Conservation (phyloP, 2,113 vertebrate genomes). For the Hippocampus barbouri region DNA sequence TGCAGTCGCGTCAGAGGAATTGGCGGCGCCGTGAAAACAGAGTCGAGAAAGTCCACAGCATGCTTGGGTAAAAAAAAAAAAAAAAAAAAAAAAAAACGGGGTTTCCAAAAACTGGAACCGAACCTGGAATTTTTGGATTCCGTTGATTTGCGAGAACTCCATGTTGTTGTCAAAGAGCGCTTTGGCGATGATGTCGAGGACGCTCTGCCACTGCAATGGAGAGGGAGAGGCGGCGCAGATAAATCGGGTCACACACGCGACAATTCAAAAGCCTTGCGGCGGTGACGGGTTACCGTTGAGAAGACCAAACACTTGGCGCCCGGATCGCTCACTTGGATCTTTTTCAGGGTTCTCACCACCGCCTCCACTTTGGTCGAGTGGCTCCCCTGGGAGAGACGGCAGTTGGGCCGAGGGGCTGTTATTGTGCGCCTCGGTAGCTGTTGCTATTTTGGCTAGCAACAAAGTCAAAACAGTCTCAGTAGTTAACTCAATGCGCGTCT, state of each 20-base stretch:
- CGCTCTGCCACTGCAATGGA: conserved; percentile 86
- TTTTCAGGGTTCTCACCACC: conserved; percentile 91
- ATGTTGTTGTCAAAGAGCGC: conserved; percentile 94
- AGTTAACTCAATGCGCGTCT: not conserved
- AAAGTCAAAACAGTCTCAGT: not conserved
- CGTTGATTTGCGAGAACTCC: conserved; percentile 95
- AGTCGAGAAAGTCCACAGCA: not conserved
- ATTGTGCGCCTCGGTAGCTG: too few species aligned
- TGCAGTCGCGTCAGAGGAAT: not conserved
- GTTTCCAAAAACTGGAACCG: not conserved
- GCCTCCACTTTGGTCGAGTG: conserved; percentile 99
- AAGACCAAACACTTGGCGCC: conserved; percentile 95
- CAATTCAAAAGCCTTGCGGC: not conserved
- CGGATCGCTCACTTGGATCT: conserved; percentile 84
- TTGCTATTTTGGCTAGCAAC: not conserved
- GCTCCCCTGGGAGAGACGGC: conserved; percentile 79
- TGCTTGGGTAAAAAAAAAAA: too few species aligned
- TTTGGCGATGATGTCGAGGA: conserved; percentile 97
- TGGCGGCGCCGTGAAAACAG: not conserved
- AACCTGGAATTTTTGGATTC: conserved; percentile 96
- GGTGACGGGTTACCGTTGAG: conserved; percentile 80
- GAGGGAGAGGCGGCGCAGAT: not conserved
- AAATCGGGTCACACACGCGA: not conserved
- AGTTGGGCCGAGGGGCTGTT: not conserved
- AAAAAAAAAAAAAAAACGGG: too few species aligned